A percentile compares a stretch with the other conserved stretches of the same genome.
Evolutionary conservation across 2,113 vertebrate genomes (phyloP).

Genomic region (Nyctibius bracteatus): DNA sequence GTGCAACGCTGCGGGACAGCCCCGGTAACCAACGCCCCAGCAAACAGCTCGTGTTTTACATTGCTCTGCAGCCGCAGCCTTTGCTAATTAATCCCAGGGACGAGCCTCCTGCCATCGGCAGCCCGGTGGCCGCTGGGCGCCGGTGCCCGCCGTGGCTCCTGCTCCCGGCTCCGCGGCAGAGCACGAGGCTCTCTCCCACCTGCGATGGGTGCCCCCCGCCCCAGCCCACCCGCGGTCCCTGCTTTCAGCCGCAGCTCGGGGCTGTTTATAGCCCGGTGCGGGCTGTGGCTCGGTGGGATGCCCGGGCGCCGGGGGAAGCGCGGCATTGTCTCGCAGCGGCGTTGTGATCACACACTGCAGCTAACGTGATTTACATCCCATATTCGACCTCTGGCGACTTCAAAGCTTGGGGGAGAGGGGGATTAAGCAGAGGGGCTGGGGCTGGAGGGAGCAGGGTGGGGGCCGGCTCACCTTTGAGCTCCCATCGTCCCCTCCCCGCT

Average conservation of each 20-base stretch:
- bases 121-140: background rate
- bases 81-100: slow-evolving; percentile 39
- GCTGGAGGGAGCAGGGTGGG: background rate
- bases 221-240: background rate
- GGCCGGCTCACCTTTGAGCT: background rate
- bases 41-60: slow-evolving; percentile 7
- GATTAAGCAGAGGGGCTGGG: slow-evolving; percentile 4
- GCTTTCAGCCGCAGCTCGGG: background rate
- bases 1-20: background rate
- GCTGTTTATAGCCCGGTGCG: background rate
- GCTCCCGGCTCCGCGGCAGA: fast-evolving
- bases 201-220: fast-evolving
- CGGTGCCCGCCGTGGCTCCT: fast-evolving
- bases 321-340: slow-evolving; percentile 4
- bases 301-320: background rate
- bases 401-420: background rate
- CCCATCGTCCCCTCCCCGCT: background rate
- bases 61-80: background rate
- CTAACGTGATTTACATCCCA: slow-evolving; percentile 30
- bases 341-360: slow-evolving; percentile 9
- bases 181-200: background rate
- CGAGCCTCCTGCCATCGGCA: background rate
- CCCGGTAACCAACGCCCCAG: background rate
- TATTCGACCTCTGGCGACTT: slow-evolving; percentile 40
- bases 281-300: background rate